Conservation (phyloP, 2,888 invertebrate genomes). For the Thymelicus lineola region DNA sequence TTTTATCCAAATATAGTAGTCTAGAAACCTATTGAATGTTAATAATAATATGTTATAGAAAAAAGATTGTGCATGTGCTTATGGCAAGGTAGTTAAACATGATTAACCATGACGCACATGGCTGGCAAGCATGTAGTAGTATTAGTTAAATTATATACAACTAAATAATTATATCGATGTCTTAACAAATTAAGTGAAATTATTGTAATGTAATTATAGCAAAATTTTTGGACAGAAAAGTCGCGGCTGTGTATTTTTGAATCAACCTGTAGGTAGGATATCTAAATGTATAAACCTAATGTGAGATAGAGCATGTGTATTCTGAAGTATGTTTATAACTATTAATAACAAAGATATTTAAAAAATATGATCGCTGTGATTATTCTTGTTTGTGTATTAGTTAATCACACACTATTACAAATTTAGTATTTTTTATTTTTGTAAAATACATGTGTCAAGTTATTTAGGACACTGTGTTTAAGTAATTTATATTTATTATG, state of each 20-base stretch:
- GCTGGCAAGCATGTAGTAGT: constrained; percentile 63
- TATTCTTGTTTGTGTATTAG: constrained; percentile 30
- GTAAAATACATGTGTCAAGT: constrained; percentile 17
- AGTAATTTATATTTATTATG: constrained; percentile 13
- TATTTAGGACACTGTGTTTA: constrained; percentile 4
- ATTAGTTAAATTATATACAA: constrained; percentile 52
- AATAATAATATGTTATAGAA: constrained; percentile 48
- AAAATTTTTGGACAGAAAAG: constrained; percentile 51
- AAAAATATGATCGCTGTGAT: constrained; percentile 37
- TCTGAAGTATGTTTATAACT: constrained; percentile 41
- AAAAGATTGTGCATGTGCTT: constrained; percentile 52
- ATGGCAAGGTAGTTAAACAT: constrained; percentile 48
- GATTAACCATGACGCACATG: constrained; percentile 56
- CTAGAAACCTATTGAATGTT: constrained; percentile 48
- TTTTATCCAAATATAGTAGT: constrained; percentile 57
- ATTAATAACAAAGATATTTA: constrained; percentile 28
- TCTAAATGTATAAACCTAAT: constrained; percentile 53
- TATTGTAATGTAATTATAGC: constrained; percentile 51
- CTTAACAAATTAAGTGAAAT: constrained; percentile 49
- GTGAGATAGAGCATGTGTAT: constrained; percentile 47
- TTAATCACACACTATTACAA: constrained; percentile 31
- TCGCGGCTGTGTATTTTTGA: constrained; percentile 71
- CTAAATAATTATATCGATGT: constrained; percentile 46
- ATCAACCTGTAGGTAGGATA: constrained; percentile 62
- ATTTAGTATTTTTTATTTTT: constrained; percentile 32